Evolutionary conservation across 2,797 vertebrate species (phyloP).

Genomic region (Coilia nasus): DNA sequence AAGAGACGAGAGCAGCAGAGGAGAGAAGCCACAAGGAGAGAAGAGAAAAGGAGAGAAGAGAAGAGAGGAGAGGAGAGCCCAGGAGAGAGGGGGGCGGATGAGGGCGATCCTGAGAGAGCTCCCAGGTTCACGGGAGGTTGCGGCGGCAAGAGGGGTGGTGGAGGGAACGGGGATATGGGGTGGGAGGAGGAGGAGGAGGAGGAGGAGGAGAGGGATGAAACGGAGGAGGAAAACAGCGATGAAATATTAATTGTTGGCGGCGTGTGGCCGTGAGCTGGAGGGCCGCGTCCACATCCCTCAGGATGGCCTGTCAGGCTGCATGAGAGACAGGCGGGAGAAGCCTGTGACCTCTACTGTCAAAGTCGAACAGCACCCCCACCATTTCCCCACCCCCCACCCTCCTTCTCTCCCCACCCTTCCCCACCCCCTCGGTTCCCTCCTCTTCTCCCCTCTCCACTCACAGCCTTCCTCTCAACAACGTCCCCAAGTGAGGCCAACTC

Average conservation of each 20-base stretch:
- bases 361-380: slow-evolving; percentile 45
- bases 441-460: background rate
- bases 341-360: slow-evolving; percentile 82
- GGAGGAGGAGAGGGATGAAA: slow-evolving; percentile 56
- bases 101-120: too few relatives aligned
- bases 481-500: slow-evolving; percentile 5
- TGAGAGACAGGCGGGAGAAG: slow-evolving; percentile 69
- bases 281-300: slow-evolving; percentile 67
- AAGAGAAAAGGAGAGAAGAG: too few relatives aligned
- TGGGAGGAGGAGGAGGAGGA: background rate
- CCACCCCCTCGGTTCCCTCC: too few relatives aligned
- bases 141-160: too few relatives aligned
- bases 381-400: too few relatives aligned
- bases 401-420: background rate
- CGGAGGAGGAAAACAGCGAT: slow-evolving; percentile 66
- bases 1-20: too few relatives aligned
- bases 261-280: slow-evolving; percentile 63
- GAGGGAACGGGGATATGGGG: too few relatives aligned
- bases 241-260: slow-evolving; percentile 80
- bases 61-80: background rate
- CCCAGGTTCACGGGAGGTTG: too few relatives aligned
- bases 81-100: background rate
- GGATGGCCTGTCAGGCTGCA: slow-evolving; percentile 75
- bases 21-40: too few relatives aligned
- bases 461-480: background rate